Conservation (phyloP, 2,888 invertebrate genomes). For the Drosophila neotestacea region DNA sequence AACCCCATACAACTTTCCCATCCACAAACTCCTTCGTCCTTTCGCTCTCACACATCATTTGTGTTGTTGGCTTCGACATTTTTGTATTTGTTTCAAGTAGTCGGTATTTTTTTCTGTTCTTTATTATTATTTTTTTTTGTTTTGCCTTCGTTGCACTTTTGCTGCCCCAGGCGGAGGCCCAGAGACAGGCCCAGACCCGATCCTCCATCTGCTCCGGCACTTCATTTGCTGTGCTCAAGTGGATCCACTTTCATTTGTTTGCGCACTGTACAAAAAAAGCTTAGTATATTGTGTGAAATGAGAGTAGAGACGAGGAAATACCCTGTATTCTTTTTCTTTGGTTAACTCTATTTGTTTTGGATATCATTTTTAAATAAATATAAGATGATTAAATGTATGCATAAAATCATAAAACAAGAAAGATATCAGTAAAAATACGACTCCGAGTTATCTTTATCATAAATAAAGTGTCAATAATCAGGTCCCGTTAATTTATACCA, state of each 20-base stretch:
- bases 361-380: no score
- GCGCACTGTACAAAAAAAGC: slow-evolving; percentile 58
- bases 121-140: slow-evolving; percentile 41
- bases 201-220: slow-evolving; percentile 66
- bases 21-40: slow-evolving; percentile 6
- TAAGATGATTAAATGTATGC: no score
- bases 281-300: neutral
- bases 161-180: slow-evolving; percentile 55
- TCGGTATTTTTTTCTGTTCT: slow-evolving; percentile 8
- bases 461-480: no score
- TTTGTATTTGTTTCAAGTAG: slow-evolving; percentile 76
- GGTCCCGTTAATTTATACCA: no score
- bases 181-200: slow-evolving; percentile 26
- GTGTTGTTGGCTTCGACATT: slow-evolving; percentile 71
- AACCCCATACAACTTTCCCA: slow-evolving; percentile 6
- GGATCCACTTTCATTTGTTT: slow-evolving; percentile 83
- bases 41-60: slow-evolving; percentile 62
- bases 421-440: no score
- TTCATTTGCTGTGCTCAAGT: slow-evolving; percentile 83
- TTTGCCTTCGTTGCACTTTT: slow-evolving; percentile 82
- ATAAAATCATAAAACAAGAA: no score
- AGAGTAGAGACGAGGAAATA: neutral
- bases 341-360: no score
- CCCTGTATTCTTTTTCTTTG: neutral
- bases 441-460: no score